Base-by-base conservation (phyloP, 2,888 invertebrate genomes). In the Cylloceria caligata region DNA sequence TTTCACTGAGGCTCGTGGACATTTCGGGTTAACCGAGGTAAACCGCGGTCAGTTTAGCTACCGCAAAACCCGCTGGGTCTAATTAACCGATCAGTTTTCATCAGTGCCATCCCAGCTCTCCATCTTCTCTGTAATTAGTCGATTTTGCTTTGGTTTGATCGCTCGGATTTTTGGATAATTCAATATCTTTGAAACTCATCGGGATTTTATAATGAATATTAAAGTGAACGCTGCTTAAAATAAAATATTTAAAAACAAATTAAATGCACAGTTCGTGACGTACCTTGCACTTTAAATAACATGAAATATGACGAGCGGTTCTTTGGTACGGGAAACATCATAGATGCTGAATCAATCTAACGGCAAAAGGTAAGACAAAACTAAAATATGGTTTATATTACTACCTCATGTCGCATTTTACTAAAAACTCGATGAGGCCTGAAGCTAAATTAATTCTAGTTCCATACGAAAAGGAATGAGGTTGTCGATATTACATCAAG, bases 21-120 rank as follows among this genome's bases (percentile, higher is more conserved):
- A 21, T 55, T 57, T 34, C 55, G 55, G 30, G 16, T 74, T 52
- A 30, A 39, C 36, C 39, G 55, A 30, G 55, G 52, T 30, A 30
- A 64, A 64, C 39, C 39, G 74, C 52, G 64, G 55, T 74, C 42
- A 55, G 74, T 65, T 55, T 74, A 42, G n/a, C 19, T 21, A 45
- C 74, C 65, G 55, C 55, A 42, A 74, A 74, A 55, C 39, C 39
- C 49, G 62, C 47, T 39, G 64, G 55, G 65, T 27, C 42, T 65
- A 74, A 74, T 74, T 74, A 65, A 55, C 55, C 65, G 64, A 65
- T 74, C 74, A 45, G 55, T 65, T 74, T 65, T 52, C 42, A 65
- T 67, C 42, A 39, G 64, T 74, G 39, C 16, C 39, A 34, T 45
- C 30, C 13, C 55, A 19, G 52, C 27, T 36, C 16, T 42, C n/a